Conservation (phyloP, 2,797 vertebrate genomes). For the Tinamus major region DNA sequence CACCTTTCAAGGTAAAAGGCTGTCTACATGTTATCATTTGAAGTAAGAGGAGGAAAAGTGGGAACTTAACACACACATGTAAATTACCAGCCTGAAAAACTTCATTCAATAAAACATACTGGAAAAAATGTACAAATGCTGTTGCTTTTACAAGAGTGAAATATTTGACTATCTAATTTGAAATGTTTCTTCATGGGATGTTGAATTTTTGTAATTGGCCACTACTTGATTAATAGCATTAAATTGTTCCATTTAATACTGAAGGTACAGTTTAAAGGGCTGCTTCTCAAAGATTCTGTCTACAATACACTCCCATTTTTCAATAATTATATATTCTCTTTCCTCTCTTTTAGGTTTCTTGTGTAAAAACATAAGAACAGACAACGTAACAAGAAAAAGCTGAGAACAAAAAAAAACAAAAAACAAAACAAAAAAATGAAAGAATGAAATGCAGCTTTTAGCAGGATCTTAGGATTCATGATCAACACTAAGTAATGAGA, state of each 20-base stretch:
- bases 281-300: conserved; percentile 9
- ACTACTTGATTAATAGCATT: background rate
- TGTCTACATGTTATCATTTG: background rate
- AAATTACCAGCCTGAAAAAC: background rate
- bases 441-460: background rate
- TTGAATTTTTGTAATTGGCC: conserved; percentile 10
- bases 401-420: background rate
- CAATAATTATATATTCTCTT: background rate
- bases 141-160: background rate
- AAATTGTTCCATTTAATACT: background rate
- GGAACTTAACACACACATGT: background rate
- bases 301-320: background rate
- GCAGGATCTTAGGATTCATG: background rate
- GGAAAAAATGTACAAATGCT: background rate
- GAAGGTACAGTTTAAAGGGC: background rate
- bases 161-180: background rate
- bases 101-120: background rate
- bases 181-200: background rate
- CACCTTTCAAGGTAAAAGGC: background rate
- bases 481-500: background rate
- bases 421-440: background rate
- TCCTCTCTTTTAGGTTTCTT: background rate
- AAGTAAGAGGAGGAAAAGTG: background rate
- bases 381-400: background rate
- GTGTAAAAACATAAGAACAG: background rate